Base-by-base conservation (phyloP, 2,113 vertebrate genomes). In the Paedocypris sp. region DNA sequence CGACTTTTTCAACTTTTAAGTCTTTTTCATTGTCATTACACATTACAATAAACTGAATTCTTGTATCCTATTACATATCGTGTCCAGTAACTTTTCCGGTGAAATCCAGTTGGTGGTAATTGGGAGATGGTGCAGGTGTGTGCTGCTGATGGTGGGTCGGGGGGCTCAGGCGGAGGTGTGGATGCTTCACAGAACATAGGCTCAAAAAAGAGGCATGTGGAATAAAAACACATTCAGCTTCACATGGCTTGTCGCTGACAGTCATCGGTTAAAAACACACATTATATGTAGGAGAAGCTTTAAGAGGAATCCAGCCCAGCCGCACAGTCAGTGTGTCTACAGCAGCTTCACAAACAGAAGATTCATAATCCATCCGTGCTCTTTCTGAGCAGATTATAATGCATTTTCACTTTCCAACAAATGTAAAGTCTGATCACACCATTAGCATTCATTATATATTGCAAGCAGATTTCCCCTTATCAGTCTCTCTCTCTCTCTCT, bases 221-320 rank as follows among this genome's bases (percentile, higher is more conserved):
- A 35, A 64, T 39, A 38, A 35, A 25, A 22, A 53, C 23, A 18
- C 25, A 18, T 25, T 23, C 18, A 15, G 60, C 22, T 20, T 49
- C 23, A 13, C 38, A 23, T 5, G 6, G 8, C 16, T 20, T n/a
- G n/a, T n/a, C n/a, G 19, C 33, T 50, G 36, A 52, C 52, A 12
- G 51, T 20, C 36, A 15, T 23, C 46, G 4, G 33, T 26, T 43
- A 22, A 36, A 16, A 56, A 46, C 42, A 28, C 33, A n/a, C n/a
- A n/a, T n/a, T n/a, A n/a, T n/a, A n/a, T 20, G 47, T 57, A 57
- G 45, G 22, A 45, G 51, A 25, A 39, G 38, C 43, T n/a, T 5
- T 62, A 57, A 61, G 38, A 62, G 32, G 54, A 70, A 29, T 57
- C 33, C 43, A 26, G 15, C 38, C 62, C 48, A 65, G 62, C 62